These are phyloP conservation scores for Rostratula benghalensis DNA, from an alignment of 2,113 vertebrate genomes.

Conservation along the genomic window DNA sequence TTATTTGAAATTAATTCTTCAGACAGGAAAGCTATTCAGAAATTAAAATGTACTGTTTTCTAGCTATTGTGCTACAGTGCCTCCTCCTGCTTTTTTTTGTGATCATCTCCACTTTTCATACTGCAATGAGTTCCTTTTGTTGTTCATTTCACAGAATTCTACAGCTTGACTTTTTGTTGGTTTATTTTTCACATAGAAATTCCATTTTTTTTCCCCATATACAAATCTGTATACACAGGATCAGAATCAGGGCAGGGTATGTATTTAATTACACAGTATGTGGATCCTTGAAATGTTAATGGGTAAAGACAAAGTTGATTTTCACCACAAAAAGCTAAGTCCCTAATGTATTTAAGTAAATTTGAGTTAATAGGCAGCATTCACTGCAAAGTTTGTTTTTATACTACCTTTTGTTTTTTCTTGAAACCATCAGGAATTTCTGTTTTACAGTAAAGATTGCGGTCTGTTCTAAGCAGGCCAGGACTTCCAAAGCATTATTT, in stretches of 20 bases:
- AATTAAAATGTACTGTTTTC: neutral
- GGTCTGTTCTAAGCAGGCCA: slow-evolving; percentile 49
- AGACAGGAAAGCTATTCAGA: neutral
- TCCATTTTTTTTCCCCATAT: neutral
- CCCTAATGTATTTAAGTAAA: slow-evolving; percentile 22
- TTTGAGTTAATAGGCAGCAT: slow-evolving; percentile 26
- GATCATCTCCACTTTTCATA: neutral
- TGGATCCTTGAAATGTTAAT: neutral
- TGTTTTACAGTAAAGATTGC: slow-evolving; percentile 48
- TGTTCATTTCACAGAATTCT: slow-evolving; percentile 28
- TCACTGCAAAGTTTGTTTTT: slow-evolving; percentile 50
- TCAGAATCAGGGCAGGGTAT: neutral
- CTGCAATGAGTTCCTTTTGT: neutral
- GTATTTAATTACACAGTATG: slow-evolving; percentile 4
- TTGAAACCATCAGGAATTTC: slow-evolving; percentile 60
- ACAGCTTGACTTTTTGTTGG: neutral
- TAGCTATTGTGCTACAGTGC: neutral
- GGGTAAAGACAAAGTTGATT: slow-evolving; percentile 44
- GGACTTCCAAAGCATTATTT: slow-evolving; percentile 72
- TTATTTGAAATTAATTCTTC: neutral
- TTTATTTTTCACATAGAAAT: neutral
- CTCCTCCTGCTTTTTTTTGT: neutral
- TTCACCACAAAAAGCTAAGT: neutral
- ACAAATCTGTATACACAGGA: neutral
- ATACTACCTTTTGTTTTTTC: slow-evolving; percentile 18